Evolutionary conservation across 2,888 invertebrate genomes (phyloP).

Genomic region (Beris chalybata): DNA sequence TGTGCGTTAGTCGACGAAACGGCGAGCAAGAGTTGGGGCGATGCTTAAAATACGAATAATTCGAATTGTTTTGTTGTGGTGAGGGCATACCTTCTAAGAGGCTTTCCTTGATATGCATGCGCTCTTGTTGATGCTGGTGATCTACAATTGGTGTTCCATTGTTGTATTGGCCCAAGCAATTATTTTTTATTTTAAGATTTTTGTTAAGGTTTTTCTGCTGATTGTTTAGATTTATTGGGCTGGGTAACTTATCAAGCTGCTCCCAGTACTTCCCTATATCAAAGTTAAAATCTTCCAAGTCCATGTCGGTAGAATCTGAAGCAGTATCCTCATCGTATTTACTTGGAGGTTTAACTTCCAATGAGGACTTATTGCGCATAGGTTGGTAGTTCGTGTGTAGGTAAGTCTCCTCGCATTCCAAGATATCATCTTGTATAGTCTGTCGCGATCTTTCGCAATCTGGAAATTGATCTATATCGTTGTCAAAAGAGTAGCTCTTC

Average conservation of each 20-base stretch:
- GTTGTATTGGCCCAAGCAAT: slow-evolving; percentile 54
- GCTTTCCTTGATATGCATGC: slow-evolving; percentile 54
- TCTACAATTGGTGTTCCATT: slow-evolving; percentile 54
- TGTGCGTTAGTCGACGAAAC: slow-evolving; percentile 46
- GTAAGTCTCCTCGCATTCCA: slow-evolving; percentile 53
- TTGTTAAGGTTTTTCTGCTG: slow-evolving; percentile 54
- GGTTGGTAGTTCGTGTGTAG: slow-evolving; percentile 40
- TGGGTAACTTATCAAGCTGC: slow-evolving; percentile 54
- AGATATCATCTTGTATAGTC: slow-evolving; percentile 53
- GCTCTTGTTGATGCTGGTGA: slow-evolving; percentile 54
- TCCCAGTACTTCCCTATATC: slow-evolving; percentile 57
- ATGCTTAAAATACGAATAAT: slow-evolving; percentile 47
- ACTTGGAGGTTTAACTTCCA: slow-evolving; percentile 54
- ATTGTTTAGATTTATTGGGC: slow-evolving; percentile 54
- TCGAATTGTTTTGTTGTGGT: slow-evolving; percentile 47
- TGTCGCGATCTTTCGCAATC: slow-evolving; percentile 53
- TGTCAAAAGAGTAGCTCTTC: slow-evolving; percentile 45
- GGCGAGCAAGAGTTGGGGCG: slow-evolving; percentile 52
- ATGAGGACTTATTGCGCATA: slow-evolving; percentile 52
- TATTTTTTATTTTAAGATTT: slow-evolving; percentile 53
- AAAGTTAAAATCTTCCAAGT: slow-evolving; percentile 55
- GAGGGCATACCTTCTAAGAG: slow-evolving; percentile 55
- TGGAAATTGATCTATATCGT: slow-evolving; percentile 53
- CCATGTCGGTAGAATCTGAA: slow-evolving; percentile 55
- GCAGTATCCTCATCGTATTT: slow-evolving; percentile 53